A percentile compares a stretch with the other conserved stretches of the same genome.
phyloP scores from a whole-genome alignment of 2,888 invertebrate species.

The Tetanocera ferruginea region DNA sequence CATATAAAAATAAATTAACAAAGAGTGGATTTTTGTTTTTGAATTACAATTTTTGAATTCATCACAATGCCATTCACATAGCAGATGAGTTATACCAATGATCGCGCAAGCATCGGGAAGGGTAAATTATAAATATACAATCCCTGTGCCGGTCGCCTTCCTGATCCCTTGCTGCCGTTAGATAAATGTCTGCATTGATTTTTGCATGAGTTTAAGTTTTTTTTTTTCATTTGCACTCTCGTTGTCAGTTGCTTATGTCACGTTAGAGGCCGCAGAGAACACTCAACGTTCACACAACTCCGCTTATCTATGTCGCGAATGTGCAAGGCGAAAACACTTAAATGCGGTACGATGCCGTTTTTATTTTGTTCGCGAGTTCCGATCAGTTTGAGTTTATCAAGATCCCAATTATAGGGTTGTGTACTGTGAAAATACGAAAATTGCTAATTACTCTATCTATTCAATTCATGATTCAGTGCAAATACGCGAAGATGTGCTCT shows the following conservation, averaged over 20 bases:
- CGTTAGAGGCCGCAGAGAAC: not conserved
- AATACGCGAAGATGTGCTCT: constrained; percentile 8
- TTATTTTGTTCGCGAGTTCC: not conserved
- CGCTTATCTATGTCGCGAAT: not conserved
- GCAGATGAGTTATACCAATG: constrained; percentile 27
- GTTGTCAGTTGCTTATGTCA: constrained; percentile 17
- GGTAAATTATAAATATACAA: not conserved
- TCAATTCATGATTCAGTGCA: not conserved
- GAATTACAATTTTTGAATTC: constrained; percentile 35
- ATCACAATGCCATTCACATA: constrained; percentile 22
- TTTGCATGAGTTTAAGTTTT: constrained; percentile 30
- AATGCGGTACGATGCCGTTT: not conserved
- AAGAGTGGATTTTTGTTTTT: constrained; percentile 37
- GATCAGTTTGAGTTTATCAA: constrained; percentile 19
- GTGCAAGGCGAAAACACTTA: not conserved
- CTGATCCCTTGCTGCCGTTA: constrained; percentile 15
- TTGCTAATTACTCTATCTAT: not conserved
- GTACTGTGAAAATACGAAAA: not conserved
- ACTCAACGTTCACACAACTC: not conserved
- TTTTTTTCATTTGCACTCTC: not conserved
- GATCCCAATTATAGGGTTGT: constrained; percentile 3
- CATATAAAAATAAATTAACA: constrained; percentile 35
- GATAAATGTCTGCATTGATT: constrained; percentile 19
- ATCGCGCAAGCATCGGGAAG: constrained; percentile 4
- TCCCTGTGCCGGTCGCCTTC: not conserved